A percentile compares a stretch with the other conserved stretches of the same genome.
Evolutionary conservation across 2,113 vertebrate genomes (phyloP).

Genomic region (Xyliphius kryptos): DNA sequence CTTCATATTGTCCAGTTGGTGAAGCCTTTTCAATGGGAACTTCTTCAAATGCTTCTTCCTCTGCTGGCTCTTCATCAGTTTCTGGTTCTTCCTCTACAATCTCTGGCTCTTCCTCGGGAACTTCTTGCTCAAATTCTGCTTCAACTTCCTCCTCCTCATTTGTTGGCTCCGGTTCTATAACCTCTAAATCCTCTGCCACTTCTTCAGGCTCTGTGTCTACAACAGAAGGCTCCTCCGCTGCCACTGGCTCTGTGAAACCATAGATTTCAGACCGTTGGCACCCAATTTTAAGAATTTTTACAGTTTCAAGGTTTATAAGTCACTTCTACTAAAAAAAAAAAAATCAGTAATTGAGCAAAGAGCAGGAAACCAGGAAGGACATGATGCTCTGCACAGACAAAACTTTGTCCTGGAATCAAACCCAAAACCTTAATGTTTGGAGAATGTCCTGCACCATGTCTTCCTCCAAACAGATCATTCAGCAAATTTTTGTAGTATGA

Average conservation of each 20-base stretch:
- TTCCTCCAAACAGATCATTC: too few species aligned
- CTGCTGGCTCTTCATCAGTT: not conserved
- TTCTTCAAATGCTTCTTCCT: slow-evolving; percentile 25
- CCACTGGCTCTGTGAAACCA: slow-evolving; percentile 38
- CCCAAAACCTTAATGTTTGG: too few species aligned
- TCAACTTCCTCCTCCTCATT: slow-evolving; percentile 42
- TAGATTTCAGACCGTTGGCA: too few species aligned
- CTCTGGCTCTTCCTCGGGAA: slow-evolving; percentile 36
- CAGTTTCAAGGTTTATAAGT: too few species aligned
- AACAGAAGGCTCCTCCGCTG: slow-evolving; percentile 8
- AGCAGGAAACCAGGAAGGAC: too few species aligned
- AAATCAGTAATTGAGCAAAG: too few species aligned
- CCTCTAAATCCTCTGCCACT: slow-evolving; percentile 10
- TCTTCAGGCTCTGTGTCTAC: slow-evolving; percentile 6
- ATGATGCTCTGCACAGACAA: too few species aligned
- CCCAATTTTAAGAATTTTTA: not conserved
- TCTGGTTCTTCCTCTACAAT: slow-evolving; percentile 21
- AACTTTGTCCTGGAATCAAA: too few species aligned
- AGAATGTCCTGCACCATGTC: too few species aligned
- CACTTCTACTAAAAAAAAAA: too few species aligned
- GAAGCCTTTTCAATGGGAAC: too few species aligned
- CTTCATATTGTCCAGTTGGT: slow-evolving; percentile 4
- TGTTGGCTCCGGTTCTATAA: slow-evolving; percentile 17
- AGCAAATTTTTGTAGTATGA: too few species aligned
- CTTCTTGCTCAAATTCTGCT: slow-evolving; percentile 37